These are phyloP conservation scores for Caracal caracal DNA, from an alignment of 2,113 vertebrate species.

Conservation along the genomic window DNA sequence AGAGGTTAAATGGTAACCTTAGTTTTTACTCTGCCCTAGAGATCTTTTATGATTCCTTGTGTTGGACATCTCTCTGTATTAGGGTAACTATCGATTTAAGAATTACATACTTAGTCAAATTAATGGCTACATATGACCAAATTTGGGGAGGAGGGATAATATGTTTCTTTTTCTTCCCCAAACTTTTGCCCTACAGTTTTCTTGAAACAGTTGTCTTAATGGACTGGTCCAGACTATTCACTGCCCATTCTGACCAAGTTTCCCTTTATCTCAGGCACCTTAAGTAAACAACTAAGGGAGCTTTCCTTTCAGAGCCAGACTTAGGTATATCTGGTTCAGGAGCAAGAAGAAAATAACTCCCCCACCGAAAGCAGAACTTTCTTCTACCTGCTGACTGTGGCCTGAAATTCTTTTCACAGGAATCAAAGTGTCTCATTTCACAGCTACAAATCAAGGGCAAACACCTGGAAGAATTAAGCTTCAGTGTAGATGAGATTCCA, in stretches of 20 bases:
- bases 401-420: conserved; percentile 40
- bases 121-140: conserved; percentile 26
- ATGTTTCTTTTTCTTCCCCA: not conserved
- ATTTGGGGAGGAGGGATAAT: not conserved
- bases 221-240: not conserved
- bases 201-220: not conserved
- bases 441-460: conserved; percentile 56
- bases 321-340: conserved; percentile 30
- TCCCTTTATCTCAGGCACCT: not conserved
- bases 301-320: not conserved
- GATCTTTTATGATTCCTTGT: not conserved
- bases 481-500: not conserved
- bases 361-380: not conserved
- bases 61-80: not conserved
- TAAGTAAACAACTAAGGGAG: not conserved
- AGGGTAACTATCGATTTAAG: not conserved
- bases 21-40: not conserved
- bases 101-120: conserved; percentile 6
- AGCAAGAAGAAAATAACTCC: conserved; percentile 18
- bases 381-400: not conserved
- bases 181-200: not conserved
- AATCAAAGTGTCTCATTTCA: conserved; percentile 52
- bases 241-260: not conserved
- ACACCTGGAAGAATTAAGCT: conserved; percentile 35
- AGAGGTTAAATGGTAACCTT: not conserved